Evolutionary conservation across 2,797 vertebrate genomes (phyloP).

Genomic region (Alosa sapidissima): DNA sequence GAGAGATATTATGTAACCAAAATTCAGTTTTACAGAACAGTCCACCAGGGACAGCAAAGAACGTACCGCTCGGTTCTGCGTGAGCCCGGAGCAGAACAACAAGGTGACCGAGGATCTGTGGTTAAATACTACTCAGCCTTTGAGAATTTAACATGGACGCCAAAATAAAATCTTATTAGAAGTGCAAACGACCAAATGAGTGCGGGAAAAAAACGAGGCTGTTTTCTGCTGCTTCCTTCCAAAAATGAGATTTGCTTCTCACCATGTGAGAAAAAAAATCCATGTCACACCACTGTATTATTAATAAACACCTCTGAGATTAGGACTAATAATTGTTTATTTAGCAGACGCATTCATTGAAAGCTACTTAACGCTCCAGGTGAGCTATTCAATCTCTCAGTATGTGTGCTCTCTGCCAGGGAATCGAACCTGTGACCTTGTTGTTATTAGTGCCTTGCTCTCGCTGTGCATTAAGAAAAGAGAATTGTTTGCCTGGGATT

Average conservation of each 20-base stretch:
- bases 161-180: neutral
- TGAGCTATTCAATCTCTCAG: neutral
- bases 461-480: neutral
- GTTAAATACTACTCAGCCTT: neutral
- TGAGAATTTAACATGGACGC: neutral
- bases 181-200: neutral
- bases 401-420: neutral
- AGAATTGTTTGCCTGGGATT: neutral
- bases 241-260: neutral
- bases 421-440: neutral
- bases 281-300: neutral
- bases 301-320: neutral
- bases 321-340: neutral
- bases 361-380: slow-evolving; percentile 11
- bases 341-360: neutral
- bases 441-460: neutral
- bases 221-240: neutral
- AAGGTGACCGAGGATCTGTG: neutral
- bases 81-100: neutral
- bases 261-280: neutral
- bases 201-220: neutral
- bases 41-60: neutral
- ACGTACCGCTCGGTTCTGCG: neutral
- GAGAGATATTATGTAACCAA: slow-evolving; percentile 2
- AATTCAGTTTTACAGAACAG: neutral